These are phyloP conservation scores for Dasypus novemcinctus DNA, from an alignment of 2,113 vertebrate species.

Conservation along the genomic window DNA sequence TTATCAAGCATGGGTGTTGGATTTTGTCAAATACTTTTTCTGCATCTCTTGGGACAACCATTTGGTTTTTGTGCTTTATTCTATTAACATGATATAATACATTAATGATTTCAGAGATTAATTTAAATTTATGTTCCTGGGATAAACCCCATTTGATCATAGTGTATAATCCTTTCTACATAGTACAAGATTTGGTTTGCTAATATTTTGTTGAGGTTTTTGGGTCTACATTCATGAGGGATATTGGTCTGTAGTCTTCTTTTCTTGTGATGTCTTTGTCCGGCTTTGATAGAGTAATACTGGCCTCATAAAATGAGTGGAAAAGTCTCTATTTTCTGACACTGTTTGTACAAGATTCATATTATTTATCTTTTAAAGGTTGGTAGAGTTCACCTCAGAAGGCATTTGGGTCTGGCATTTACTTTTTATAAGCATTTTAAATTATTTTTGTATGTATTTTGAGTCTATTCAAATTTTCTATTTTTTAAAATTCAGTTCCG, in stretches of 20 bases:
- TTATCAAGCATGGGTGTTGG: neutral
- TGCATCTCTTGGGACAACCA: neutral
- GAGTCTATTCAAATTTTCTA: neutral
- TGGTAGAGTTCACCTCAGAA: neutral
- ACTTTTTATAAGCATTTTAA: neutral
- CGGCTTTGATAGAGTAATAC: neutral
- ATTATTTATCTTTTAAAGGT: neutral
- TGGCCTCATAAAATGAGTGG: neutral
- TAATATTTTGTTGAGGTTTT: neutral
- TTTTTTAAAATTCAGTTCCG: neutral
- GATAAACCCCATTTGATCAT: neutral
- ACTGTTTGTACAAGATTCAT: neutral
- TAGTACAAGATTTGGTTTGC: neutral
- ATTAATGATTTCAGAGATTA: slow-evolving; percentile 4
- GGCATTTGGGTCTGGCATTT: neutral
- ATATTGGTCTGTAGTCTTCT: neutral
- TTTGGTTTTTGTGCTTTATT: neutral
- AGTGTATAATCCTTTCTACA: neutral
- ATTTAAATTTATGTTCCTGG: neutral
- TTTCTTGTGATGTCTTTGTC: neutral
- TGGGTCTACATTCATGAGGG: neutral
- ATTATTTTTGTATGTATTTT: neutral
- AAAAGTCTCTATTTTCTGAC: neutral
- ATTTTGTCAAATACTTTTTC: neutral
- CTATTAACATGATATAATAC: neutral